These are phyloP conservation scores for Myodes glareolus DNA, from an alignment of 2,113 vertebrate species.

Conservation along the genomic window DNA sequence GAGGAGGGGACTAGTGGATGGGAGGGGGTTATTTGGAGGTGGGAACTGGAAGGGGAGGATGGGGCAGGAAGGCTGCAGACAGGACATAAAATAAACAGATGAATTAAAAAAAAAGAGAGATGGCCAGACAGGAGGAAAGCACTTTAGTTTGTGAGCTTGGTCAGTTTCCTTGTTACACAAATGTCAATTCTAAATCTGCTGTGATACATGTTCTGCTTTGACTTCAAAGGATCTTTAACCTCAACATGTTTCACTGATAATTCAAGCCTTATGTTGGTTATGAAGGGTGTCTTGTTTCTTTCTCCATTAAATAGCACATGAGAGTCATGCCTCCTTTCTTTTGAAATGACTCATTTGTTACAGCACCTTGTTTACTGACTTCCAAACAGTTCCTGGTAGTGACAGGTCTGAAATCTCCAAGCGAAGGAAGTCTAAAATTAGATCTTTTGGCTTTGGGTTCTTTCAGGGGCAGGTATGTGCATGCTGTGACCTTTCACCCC, in stretches of 20 bases:
- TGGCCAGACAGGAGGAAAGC: neutral
- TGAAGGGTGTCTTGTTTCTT: neutral
- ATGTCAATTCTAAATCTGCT: conserved; percentile 19
- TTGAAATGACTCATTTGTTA: conserved; percentile 67
- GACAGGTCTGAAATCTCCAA: conserved; percentile 22
- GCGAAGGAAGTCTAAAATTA: conserved; percentile 59
- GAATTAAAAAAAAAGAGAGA: neutral
- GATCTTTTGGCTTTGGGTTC: conserved; percentile 18
- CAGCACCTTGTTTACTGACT: conserved; percentile 59
- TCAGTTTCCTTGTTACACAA: conserved; percentile 46
- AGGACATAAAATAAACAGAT: no score
- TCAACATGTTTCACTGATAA: conserved; percentile 53
- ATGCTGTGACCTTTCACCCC: neutral
- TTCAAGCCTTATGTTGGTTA: conserved; percentile 30
- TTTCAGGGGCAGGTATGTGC: conserved; percentile 40
- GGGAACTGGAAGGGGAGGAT: no score
- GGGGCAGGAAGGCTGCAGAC: no score
- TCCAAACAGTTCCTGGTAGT: conserved; percentile 70
- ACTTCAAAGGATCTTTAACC: conserved; percentile 46
- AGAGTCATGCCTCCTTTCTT: conserved; percentile 47
- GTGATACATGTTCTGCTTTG: conserved; percentile 24
- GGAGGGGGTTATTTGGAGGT: no score
- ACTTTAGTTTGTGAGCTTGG: neutral
- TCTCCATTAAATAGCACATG: conserved; percentile 57
- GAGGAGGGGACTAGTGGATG: no score